Percentiles rank a stretch among this genome's conserved stretches.
Conservation (phyloP, 2,888 invertebrate genomes). For the Ganaspis brasiliensis region DNA sequence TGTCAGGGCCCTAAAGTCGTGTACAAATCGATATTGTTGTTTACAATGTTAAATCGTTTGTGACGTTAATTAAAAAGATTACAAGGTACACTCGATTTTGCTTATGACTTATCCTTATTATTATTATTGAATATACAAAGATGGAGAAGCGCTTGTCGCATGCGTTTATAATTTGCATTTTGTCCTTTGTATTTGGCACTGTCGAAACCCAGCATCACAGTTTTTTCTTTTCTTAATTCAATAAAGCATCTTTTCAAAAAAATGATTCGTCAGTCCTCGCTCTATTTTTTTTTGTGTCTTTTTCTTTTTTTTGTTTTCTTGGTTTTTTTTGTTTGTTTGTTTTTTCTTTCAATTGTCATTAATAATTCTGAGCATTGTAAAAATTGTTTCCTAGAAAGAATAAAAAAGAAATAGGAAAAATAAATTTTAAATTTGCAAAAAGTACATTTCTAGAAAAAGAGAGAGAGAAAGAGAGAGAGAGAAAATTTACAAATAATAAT, state of each 20-base stretch:
- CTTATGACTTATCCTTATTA: constrained; percentile 60
- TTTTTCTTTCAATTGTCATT: no score
- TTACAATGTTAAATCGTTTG: constrained; percentile 46
- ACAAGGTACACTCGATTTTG: constrained; percentile 62
- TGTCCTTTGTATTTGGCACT: constrained; percentile 45
- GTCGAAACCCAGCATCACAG: constrained; percentile 32
- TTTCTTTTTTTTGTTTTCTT: constrained; percentile 36
- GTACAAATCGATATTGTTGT: constrained; percentile 61
- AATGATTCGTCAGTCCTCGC: neutral
- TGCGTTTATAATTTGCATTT: constrained; percentile 53
- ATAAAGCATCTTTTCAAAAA: constrained; percentile 43
- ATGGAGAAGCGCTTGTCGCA: constrained; percentile 61
- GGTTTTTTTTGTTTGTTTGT: no score
- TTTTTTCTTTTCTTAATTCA: constrained; percentile 17
- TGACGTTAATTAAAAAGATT: constrained; percentile 56
- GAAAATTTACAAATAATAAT: no score
- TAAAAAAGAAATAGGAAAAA: no score
- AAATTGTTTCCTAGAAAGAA: no score
- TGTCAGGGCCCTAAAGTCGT: constrained; percentile 70
- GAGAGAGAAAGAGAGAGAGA: no score
- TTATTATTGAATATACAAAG: constrained; percentile 62
- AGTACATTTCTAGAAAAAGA: no score
- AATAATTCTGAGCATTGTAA: no score
- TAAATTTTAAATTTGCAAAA: no score
- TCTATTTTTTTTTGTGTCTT: constrained; percentile 15